phyloP scores from a whole-genome alignment of 2,888 invertebrate genomes.

The Pachydiplax longipennis region DNA sequence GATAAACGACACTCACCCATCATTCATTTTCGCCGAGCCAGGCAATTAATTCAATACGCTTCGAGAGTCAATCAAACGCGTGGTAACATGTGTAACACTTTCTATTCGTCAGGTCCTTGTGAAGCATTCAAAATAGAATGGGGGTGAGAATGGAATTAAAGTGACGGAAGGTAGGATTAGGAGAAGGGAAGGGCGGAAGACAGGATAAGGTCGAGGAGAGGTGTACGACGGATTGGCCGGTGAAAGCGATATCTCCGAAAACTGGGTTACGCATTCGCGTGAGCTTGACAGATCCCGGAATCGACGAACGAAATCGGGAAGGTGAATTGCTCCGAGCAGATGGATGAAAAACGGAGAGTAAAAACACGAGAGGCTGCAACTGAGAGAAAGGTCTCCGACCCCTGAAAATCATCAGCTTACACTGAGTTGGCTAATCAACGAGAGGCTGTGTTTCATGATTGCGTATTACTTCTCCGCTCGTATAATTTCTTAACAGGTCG shows the following conservation, averaged over 20 bases:
- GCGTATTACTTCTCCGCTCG: background rate
- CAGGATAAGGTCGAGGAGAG: background rate
- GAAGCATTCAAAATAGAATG: background rate
- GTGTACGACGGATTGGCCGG: background rate
- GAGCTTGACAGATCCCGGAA: conserved; percentile 4
- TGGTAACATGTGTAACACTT: background rate
- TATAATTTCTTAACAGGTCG: too few relatives aligned
- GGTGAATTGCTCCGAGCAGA: background rate
- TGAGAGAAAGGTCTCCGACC: background rate
- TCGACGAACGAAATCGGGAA: conserved; percentile 13
- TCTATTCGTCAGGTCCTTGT: background rate
- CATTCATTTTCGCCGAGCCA: too few relatives aligned
- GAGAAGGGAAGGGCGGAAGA: background rate
- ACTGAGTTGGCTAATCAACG: background rate
- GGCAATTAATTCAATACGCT: too few relatives aligned
- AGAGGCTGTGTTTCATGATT: background rate
- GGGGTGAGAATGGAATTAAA: background rate
- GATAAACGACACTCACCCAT: too few relatives aligned
- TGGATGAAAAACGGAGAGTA: background rate
- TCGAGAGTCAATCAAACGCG: too few relatives aligned
- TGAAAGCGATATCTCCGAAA: conserved; percentile 17
- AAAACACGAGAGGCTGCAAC: background rate
- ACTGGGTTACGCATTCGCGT: conserved; percentile 39
- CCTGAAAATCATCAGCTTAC: background rate
- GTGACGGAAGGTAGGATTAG: background rate